A percentile compares a stretch with the other conserved stretches of the same genome.
phyloP scores from a whole-genome alignment of 1,140 invertebrate species.

The Monomorium pharaonis region DNA sequence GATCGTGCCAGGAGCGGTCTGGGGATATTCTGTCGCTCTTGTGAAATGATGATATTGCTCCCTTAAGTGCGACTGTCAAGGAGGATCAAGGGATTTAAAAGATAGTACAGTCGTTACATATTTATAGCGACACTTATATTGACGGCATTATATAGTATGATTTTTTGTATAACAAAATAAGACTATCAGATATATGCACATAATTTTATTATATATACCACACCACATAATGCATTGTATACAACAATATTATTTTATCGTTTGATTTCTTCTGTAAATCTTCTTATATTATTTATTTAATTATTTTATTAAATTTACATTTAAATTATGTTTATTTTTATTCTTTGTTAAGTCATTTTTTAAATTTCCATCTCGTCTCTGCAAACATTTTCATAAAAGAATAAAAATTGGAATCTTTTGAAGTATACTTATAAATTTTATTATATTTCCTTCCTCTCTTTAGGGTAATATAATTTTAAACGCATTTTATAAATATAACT shows the following conservation, averaged over 20 bases:
- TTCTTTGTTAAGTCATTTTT: background rate
- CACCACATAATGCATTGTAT: too few relatives aligned
- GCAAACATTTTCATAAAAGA: background rate
- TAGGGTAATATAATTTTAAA: background rate
- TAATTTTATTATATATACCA: too few relatives aligned
- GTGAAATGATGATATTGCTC: conserved; percentile 34
- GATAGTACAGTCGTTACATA: background rate
- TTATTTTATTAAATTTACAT: background rate
- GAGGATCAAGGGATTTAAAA: conserved; percentile 11
- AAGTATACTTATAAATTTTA: background rate
- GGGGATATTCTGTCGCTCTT: background rate
- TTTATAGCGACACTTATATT: background rate
- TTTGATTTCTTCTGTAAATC: background rate
- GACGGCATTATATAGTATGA: background rate
- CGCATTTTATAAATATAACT: background rate
- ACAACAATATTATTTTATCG: background rate
- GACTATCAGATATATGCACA: background rate
- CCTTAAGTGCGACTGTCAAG: conserved; percentile 10
- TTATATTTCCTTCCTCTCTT: background rate
- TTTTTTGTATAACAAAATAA: background rate
- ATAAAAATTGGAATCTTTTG: background rate
- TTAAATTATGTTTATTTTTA: background rate
- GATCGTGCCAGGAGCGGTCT: background rate
- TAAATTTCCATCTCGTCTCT: background rate
- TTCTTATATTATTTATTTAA: background rate